Percentiles rank a stretch among this genome's conserved stretches.
phyloP scores from a whole-genome alignment of 2,113 vertebrate genomes.

The Lota lota region DNA sequence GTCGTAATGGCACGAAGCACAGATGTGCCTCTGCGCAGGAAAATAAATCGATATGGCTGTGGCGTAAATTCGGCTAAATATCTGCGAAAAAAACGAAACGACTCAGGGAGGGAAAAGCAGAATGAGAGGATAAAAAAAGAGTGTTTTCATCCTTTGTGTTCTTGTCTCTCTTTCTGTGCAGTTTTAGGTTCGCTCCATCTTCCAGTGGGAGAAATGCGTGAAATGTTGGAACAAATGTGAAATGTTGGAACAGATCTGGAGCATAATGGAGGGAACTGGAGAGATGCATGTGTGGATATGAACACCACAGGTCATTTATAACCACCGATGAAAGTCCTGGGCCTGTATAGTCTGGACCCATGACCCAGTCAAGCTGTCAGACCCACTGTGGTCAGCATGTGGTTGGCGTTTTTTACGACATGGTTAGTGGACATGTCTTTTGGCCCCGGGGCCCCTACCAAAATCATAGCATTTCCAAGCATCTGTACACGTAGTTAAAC shows the following conservation, averaged over 20 bases:
- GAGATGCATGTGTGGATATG: constrained; percentile 22
- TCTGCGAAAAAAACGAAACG: neutral
- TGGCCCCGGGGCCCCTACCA: constrained; percentile 29
- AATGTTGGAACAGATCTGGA: constrained; percentile 27
- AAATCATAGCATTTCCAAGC: constrained; percentile 28
- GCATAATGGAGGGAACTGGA: constrained; percentile 21
- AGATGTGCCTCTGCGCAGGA: constrained; percentile 16
- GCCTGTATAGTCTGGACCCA: constrained; percentile 18
- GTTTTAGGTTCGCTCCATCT: constrained; percentile 19
- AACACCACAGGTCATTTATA: constrained; percentile 36
- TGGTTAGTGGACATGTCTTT: constrained; percentile 23
- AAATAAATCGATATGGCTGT: constrained; percentile 24
- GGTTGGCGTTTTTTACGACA: constrained; percentile 41
- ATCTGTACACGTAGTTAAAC: constrained; percentile 19
- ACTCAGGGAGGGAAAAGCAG: neutral
- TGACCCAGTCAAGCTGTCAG: constrained; percentile 32
- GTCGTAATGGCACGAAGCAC: constrained; percentile 5
- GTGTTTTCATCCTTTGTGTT: constrained; percentile 14
- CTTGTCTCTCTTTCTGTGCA: neutral
- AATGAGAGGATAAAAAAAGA: constrained; percentile 13
- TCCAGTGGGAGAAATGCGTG: constrained; percentile 15
- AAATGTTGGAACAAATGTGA: constrained; percentile 22
- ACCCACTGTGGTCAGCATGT: constrained; percentile 13
- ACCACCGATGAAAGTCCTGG: no score
- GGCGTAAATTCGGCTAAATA: neutral